These are phyloP conservation scores for Dusona sp. DNA, from an alignment of 2,888 invertebrate genomes.

Conservation along the genomic window DNA sequence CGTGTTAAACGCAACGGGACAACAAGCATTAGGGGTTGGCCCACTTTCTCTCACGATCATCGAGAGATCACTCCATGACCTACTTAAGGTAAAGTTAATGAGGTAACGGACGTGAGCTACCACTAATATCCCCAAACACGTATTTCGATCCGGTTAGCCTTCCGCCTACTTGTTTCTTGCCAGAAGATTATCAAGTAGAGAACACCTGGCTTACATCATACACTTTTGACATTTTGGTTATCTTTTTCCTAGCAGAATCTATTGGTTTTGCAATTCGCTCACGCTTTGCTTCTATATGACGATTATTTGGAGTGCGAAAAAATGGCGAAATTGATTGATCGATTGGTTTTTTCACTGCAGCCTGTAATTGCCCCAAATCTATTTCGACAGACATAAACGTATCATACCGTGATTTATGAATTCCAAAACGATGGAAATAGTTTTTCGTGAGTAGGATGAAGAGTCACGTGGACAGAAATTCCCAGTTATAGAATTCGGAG, in stretches of 20 bases:
- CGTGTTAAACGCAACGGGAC: background rate
- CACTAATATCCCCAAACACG: conserved; percentile 41
- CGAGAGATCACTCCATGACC: conserved; percentile 69
- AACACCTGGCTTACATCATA: background rate
- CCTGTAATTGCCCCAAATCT: background rate
- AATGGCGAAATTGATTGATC: background rate
- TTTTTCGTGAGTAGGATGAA: background rate
- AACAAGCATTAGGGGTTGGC: conserved; percentile 53
- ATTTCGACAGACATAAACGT: background rate
- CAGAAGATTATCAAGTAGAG: conserved; percentile 18
- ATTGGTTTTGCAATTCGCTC: background rate
- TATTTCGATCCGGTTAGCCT: background rate
- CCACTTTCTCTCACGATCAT: conserved; percentile 70
- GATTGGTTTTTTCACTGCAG: background rate
- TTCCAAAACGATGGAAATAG: background rate
- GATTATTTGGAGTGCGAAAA: too few species aligned
- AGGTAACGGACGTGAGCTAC: conserved; percentile 54
- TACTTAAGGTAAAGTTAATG: conserved; percentile 64
- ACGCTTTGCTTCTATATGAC: too few species aligned
- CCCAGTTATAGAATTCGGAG: background rate
- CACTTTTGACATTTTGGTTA: background rate
- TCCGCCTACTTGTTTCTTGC: background rate
- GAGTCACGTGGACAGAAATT: background rate
- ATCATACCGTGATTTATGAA: background rate
- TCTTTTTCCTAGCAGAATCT: background rate